Percentiles rank a stretch among this genome's conserved stretches.
Conservation (phyloP, 2,888 invertebrate species). For the Malthinus flaveolus region DNA sequence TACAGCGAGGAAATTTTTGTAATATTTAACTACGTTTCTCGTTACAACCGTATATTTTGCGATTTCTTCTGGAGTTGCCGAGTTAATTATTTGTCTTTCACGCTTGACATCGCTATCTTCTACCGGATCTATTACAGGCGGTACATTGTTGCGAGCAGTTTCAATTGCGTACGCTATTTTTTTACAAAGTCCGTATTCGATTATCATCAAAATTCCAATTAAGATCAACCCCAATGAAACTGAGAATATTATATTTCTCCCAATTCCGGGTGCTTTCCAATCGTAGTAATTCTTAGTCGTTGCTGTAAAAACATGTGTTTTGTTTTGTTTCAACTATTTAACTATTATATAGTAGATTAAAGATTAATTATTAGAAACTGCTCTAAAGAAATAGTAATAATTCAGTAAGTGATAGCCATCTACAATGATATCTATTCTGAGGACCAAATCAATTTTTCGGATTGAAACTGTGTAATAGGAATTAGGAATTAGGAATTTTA, state of each 20-base stretch:
- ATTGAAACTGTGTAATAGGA: too few species aligned
- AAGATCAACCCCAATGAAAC: slow-evolving; percentile 60
- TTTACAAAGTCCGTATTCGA: slow-evolving; percentile 64
- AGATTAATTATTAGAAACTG: too few species aligned
- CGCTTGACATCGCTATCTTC: slow-evolving; percentile 61
- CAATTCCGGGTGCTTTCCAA: slow-evolving; percentile 71
- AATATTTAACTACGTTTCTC: slow-evolving; percentile 47
- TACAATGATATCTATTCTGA: too few species aligned
- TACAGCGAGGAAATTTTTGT: slow-evolving; percentile 72
- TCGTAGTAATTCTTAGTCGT: slow-evolving; percentile 57
- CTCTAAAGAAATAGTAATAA: too few species aligned
- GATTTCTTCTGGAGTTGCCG: slow-evolving; percentile 50
- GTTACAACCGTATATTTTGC: too few species aligned
- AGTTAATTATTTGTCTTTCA: slow-evolving; percentile 58
- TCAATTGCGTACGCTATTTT: slow-evolving; percentile 44
- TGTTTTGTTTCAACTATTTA: too few species aligned
- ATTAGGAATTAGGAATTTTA: too few species aligned
- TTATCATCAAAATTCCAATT: slow-evolving; percentile 63
- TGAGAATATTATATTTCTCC: slow-evolving; percentile 68
- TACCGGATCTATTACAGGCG: too few species aligned
- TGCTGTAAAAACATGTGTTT: slow-evolving; percentile 29
- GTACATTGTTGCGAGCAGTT: neutral
- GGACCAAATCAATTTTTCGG: too few species aligned
- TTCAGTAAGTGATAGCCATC: too few species aligned
- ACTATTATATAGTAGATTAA: too few species aligned